These are phyloP conservation scores for Eulithis testata DNA, from an alignment of 2,888 invertebrate species.

Conservation along the genomic window DNA sequence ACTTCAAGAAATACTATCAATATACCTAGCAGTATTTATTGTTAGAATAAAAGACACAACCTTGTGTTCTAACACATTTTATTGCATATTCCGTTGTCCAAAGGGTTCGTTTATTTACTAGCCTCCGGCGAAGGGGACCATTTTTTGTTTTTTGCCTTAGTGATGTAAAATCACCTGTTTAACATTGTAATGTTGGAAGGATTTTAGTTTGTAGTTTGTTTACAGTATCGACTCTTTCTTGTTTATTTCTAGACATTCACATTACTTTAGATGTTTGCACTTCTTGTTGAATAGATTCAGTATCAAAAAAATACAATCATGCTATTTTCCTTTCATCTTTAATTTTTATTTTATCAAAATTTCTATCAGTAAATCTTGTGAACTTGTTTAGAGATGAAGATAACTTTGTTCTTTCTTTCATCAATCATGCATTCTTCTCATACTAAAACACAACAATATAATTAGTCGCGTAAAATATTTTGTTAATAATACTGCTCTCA, in stretches of 20 bases:
- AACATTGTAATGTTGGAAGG: conserved; percentile 17
- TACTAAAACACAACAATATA: background rate
- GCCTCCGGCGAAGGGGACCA: conserved; percentile 46
- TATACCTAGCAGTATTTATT: conserved; percentile 22
- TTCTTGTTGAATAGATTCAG: too few species aligned
- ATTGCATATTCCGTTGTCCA: conserved; percentile 57
- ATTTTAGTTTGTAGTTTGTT: conserved; percentile 9
- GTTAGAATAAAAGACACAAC: conserved; percentile 19
- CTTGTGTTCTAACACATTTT: conserved; percentile 44
- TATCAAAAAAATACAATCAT: too few species aligned
- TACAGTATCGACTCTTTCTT: background rate
- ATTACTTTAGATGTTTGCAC: too few species aligned
- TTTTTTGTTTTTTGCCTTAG: conserved; percentile 43
- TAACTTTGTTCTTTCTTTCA: background rate
- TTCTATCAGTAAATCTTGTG: too few species aligned
- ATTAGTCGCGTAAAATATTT: background rate
- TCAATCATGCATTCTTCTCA: background rate
- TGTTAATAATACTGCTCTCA: conserved; percentile 11
- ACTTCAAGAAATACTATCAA: background rate
- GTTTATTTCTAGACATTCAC: too few species aligned
- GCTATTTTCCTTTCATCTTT: too few species aligned
- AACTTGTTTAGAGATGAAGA: too few species aligned
- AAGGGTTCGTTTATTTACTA: conserved; percentile 57
- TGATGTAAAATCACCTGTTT: conserved; percentile 34
- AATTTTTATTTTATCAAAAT: too few species aligned